phyloP scores from a whole-genome alignment of 2,113 vertebrate species.

The Neofelis nebulosa region DNA sequence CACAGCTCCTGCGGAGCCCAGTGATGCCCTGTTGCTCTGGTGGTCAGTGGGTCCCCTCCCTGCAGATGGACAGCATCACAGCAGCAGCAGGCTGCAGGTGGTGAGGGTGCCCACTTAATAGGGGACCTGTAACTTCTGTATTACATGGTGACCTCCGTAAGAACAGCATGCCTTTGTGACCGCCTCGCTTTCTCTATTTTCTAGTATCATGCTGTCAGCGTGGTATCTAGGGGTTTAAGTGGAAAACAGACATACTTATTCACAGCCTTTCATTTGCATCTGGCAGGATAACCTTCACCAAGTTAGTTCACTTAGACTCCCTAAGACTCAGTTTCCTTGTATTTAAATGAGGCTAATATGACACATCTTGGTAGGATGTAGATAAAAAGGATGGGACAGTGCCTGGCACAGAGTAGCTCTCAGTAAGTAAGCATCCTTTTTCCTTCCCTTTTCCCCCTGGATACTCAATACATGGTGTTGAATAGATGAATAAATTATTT shows the following conservation, averaged over 20 bases:
- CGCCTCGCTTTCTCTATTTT: not conserved
- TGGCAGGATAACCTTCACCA: not conserved
- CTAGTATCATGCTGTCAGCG: not conserved
- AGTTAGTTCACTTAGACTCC: not conserved
- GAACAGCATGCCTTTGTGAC: not conserved
- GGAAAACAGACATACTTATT: not conserved
- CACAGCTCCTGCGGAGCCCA: not conserved
- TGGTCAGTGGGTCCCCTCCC: not conserved
- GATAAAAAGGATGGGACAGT: not conserved
- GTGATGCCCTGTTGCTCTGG: accelerated
- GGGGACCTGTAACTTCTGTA: not conserved
- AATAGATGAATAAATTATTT: conserved; percentile 52
- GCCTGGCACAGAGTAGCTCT: not conserved
- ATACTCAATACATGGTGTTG: not conserved
- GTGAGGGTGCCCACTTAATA: not conserved
- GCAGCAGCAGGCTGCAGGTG: accelerated
- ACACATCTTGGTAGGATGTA: not conserved
- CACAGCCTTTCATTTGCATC: not conserved
- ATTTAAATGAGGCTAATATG: not conserved
- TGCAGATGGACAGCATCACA: not conserved
- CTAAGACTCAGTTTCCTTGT: not conserved
- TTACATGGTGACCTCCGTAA: not conserved
- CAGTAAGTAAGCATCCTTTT: not conserved
- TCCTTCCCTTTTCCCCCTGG: not conserved
- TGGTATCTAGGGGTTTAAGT: not conserved